Conservation (phyloP, 2,797 vertebrate species). For the Siniperca scherzeri region DNA sequence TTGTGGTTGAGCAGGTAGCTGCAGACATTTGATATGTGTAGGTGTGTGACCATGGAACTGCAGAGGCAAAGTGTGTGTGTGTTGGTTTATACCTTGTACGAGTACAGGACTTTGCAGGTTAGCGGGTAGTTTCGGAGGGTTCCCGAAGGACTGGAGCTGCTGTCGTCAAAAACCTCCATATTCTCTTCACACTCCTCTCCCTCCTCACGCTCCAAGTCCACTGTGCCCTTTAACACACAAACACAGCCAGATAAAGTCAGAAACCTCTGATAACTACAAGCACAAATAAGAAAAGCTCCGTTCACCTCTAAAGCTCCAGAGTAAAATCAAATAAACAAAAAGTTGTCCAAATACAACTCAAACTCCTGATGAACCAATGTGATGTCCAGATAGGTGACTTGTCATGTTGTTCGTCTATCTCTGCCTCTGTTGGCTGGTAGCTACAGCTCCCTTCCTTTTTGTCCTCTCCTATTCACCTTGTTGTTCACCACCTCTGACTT, state of each 20-base stretch:
- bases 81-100: conserved; percentile 90
- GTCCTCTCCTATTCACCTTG: not conserved
- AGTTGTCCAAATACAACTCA: not conserved
- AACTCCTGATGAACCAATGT: not conserved
- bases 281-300: conserved; percentile 20
- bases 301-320: conserved; percentile 19
- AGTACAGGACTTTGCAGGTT: conserved; percentile 98
- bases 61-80: conserved; percentile 9
- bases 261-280: conserved; percentile 49
- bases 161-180: conserved; percentile 98
- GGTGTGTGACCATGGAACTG: conserved; percentile 19
- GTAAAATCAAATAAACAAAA: not conserved
- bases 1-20: not conserved
- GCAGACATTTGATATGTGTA: conserved; percentile 18
- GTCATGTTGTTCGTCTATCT: not conserved
- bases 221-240: conserved; percentile 84
- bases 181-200: conserved; percentile 97
- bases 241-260: conserved; percentile 42
- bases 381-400: not conserved
- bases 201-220: conserved; percentile 93
- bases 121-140: conserved; percentile 97
- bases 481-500: not conserved
- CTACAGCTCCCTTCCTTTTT: not conserved
- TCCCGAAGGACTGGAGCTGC: conserved; percentile 96
- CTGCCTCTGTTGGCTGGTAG: not conserved